phyloP scores from a whole-genome alignment of 2,888 invertebrate species.

The Metacarcinus magister region DNA sequence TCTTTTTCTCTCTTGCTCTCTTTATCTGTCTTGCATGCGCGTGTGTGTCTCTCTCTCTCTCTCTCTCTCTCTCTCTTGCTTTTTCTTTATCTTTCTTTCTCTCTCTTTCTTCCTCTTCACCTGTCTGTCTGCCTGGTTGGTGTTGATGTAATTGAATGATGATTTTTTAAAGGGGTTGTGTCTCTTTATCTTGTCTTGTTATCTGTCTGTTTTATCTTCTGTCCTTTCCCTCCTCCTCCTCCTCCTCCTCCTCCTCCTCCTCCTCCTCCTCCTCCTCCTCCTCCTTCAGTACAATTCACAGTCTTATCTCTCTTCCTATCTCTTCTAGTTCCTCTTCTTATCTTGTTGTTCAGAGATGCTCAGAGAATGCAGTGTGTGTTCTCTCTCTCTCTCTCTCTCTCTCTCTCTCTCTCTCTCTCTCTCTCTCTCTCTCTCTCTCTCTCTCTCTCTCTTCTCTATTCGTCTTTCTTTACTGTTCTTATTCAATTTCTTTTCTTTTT shows the following conservation, averaged over 20 bases:
- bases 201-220: not conserved
- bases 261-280: not conserved
- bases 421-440: constrained; percentile 37
- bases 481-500: not conserved
- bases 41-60: not conserved
- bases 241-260: constrained; percentile 41
- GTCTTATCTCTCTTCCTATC: not conserved
- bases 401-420: not conserved
- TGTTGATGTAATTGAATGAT: not conserved
- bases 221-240: not conserved
- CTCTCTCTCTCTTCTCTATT: not conserved
- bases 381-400: not conserved
- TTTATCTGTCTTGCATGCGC: too few relatives aligned
- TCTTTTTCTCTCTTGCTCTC: too few relatives aligned
- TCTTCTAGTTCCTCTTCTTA: constrained; percentile 19
- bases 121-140: not conserved
- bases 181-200: not conserved
- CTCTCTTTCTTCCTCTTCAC: not conserved
- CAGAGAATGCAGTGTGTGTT: not conserved
- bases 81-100: not conserved
- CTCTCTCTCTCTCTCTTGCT: too few relatives aligned
- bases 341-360: not conserved
- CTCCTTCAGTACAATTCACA: not conserved
- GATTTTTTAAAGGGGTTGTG: not conserved
- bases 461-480: not conserved